Base-by-base conservation (phyloP, 2,797 vertebrate species). In the Pachyuromys duprasi region DNA sequence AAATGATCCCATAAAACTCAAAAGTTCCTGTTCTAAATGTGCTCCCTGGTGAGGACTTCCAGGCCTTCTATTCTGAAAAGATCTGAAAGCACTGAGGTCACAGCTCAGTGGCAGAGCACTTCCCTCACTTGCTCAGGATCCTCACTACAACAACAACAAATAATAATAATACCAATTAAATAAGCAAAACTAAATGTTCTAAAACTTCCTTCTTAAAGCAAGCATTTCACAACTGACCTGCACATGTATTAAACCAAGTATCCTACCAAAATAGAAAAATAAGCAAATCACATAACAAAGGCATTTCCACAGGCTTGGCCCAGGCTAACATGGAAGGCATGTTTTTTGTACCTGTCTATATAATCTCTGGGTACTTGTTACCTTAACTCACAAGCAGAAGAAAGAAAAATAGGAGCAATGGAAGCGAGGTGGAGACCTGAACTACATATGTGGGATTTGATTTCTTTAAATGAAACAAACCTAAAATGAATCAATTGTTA, bases 391-490 rank as follows among this genome's bases (percentile, higher is more conserved):
- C 87, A 74, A 53, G 60, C 62, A 49, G 67, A 57, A 81, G 26
- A 20, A 9, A 94, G 74, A 57, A 70, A 95, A 91, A 89, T 3
- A 17, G 14, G 12, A 26, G 70, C 45, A 89, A 83, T 65, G 67
- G 26, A 82, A 86, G 49, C 76, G 86, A 60, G 39, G 22, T 17
- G 13, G 49, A 70, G 36, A n/a, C 45, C 81, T 94, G 57, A 86
- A 87, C 8, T 42, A 33, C 11, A 81, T 45, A 8, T 14, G 53
- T 36, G 89, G 74, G 31, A 74, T 63, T 90, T 63, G 20, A 39
- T 75, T 90, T 93, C 33, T 95, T 69, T 74, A 93, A 96, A 93
- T 78, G 8, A 28, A 93, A 24, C 39, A 75, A 90, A 94, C 24
- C 72, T 57, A 88, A 92, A 83, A 39, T 65, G 20, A 24, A 83